Evolutionary conservation across 2,113 vertebrate species (phyloP).

Genomic region (Phaethornis superciliosus): DNA sequence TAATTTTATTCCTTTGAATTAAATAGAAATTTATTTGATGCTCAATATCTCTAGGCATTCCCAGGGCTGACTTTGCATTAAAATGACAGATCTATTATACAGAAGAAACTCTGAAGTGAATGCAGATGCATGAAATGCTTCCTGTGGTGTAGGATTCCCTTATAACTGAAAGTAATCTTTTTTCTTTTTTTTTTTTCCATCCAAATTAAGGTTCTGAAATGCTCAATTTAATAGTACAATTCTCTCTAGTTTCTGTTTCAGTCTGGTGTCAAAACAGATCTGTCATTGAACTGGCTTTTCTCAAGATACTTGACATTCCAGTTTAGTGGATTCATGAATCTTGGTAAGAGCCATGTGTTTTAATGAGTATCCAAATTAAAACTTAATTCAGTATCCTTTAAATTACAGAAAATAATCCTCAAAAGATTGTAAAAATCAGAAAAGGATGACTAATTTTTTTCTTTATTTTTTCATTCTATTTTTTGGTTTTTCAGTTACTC

Average conservation of each 20-base stretch:
- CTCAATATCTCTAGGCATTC: background rate
- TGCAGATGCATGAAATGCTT: background rate
- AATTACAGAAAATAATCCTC: background rate
- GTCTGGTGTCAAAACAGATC: background rate
- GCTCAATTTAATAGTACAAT: background rate
- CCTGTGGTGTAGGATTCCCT: background rate
- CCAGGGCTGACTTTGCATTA: background rate
- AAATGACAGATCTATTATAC: background rate
- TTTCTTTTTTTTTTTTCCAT: background rate
- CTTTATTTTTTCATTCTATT: no score
- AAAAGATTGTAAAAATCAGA: background rate
- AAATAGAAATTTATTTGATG: background rate
- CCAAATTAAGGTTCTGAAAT: background rate
- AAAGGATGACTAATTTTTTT: background rate
- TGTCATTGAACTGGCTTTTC: background rate
- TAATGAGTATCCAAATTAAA: background rate
- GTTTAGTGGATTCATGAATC: background rate
- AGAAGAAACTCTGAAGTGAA: background rate
- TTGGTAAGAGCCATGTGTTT: background rate
- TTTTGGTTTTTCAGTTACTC: no score
- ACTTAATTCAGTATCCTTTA: background rate
- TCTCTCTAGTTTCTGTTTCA: background rate
- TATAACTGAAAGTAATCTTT: background rate
- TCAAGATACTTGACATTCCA: background rate
- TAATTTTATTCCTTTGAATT: background rate